Conservation (phyloP, 2,888 invertebrate genomes). For the Melanotus villosus region DNA sequence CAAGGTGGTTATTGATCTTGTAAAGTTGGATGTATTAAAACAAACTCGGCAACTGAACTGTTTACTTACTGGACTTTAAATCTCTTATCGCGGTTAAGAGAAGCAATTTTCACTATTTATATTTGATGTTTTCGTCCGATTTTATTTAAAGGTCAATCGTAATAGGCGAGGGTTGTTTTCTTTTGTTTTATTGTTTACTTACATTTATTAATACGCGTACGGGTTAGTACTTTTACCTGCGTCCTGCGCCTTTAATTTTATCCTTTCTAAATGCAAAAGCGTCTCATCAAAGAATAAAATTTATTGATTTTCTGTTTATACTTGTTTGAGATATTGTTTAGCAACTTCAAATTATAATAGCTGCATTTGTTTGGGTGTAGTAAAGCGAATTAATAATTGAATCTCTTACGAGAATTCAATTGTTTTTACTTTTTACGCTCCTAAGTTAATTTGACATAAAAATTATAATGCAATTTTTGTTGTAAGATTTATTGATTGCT, state of each 20-base stretch:
- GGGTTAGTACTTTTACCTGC: neutral
- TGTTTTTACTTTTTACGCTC: too few species aligned
- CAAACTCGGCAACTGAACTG: conserved; percentile 27
- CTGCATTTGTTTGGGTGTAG: too few species aligned
- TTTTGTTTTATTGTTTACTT: neutral
- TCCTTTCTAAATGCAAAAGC: too few species aligned
- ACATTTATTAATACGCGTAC: conserved; percentile 1
- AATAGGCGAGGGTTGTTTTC: neutral
- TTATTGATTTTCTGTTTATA: too few species aligned
- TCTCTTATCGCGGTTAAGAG: neutral
- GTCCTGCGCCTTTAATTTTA: neutral
- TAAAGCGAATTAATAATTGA: too few species aligned
- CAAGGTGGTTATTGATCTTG: conserved; percentile 56
- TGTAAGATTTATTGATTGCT: conserved; percentile 53
- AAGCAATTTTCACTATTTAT: neutral
- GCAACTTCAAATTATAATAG: too few species aligned
- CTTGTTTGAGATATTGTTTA: too few species aligned
- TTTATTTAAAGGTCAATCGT: neutral
- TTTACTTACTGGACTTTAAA: conserved; percentile 2
- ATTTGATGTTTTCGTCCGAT: neutral
- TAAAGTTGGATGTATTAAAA: conserved; percentile 50
- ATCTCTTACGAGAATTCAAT: too few species aligned
- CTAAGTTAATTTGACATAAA: neutral
- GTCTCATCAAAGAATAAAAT: too few species aligned
- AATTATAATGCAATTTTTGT: conserved; percentile 1